Evolutionary conservation across 2,113 vertebrate genomes (phyloP).

Genomic region (Vulpes ferrilata): DNA sequence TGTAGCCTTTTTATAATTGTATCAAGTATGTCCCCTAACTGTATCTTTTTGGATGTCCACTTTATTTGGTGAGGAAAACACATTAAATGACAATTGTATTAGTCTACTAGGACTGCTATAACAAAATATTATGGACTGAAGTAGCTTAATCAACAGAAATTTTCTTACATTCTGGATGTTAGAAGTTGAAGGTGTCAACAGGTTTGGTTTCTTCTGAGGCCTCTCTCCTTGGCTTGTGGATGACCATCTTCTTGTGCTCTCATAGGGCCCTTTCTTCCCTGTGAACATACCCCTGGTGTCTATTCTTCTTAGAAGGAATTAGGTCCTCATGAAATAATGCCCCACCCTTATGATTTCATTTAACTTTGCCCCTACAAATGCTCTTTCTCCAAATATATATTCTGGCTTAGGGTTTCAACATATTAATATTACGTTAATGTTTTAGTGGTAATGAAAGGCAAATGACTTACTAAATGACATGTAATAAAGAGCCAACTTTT

Average conservation of each 20-base stretch:
- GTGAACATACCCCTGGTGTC: not conserved
- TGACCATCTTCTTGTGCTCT: not conserved
- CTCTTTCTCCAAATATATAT: not conserved
- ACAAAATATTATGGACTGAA: not conserved
- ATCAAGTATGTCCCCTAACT: not conserved
- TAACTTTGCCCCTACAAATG: not conserved
- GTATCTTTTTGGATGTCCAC: not conserved
- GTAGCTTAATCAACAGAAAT: not conserved
- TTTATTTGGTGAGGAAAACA: not conserved
- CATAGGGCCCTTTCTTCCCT: not conserved
- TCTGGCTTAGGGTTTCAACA: not conserved
- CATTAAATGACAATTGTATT: not conserved
- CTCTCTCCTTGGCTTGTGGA: not conserved
- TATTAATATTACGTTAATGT: not conserved
- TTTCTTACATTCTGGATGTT: not conserved
- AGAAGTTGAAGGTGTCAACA: not conserved
- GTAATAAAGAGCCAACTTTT: not conserved
- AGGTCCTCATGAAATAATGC: not conserved
- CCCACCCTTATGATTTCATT: not conserved
- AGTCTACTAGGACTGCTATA: not conserved
- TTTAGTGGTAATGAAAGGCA: not conserved
- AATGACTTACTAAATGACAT: not conserved
- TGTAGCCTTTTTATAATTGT: not conserved
- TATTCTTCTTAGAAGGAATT: not conserved
- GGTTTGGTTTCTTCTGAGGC: not conserved